A percentile compares a stretch with the other conserved stretches of the same genome.
These are phyloP conservation scores for Alauda arvensis DNA, from an alignment of 2,797 vertebrate species.

Conservation along the genomic window DNA sequence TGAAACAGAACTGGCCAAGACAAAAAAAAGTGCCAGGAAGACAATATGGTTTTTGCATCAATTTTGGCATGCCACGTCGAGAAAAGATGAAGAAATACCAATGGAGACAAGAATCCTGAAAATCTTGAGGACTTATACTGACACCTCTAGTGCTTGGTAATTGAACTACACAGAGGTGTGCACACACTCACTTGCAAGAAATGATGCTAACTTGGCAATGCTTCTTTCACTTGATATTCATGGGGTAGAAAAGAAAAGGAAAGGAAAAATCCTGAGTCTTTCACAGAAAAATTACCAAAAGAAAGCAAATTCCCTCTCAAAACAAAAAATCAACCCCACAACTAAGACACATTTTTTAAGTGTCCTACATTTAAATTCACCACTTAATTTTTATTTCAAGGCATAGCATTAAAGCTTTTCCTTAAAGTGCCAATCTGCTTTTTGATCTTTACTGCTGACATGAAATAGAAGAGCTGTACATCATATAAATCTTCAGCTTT, in stretches of 20 bases:
- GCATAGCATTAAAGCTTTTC: conserved; percentile 3
- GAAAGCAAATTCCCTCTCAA: neutral
- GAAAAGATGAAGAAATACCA: neutral
- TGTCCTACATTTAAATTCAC: neutral
- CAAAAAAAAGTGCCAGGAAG: neutral
- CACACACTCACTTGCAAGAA: neutral
- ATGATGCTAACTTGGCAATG: neutral
- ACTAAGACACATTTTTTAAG: neutral
- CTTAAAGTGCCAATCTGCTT: conserved; percentile 46
- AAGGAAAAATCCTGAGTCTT: neutral
- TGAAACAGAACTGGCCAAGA: neutral
- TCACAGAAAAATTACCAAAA: neutral
- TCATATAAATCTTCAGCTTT: conserved; percentile 65
- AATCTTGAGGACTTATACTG: neutral
- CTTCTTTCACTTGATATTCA: neutral
- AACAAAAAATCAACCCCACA: neutral
- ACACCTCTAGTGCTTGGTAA: neutral
- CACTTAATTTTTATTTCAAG: neutral
- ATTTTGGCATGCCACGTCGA: neutral
- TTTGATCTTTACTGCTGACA: conserved; percentile 63
- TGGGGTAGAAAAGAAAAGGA: neutral
- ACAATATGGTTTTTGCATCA: neutral
- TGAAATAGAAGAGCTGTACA: conserved; percentile 52
- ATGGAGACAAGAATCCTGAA: neutral
- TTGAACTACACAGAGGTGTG: neutral